Evolutionary conservation across 2,113 vertebrate genomes (phyloP).

Genomic region (Probosciger aterrimus): DNA sequence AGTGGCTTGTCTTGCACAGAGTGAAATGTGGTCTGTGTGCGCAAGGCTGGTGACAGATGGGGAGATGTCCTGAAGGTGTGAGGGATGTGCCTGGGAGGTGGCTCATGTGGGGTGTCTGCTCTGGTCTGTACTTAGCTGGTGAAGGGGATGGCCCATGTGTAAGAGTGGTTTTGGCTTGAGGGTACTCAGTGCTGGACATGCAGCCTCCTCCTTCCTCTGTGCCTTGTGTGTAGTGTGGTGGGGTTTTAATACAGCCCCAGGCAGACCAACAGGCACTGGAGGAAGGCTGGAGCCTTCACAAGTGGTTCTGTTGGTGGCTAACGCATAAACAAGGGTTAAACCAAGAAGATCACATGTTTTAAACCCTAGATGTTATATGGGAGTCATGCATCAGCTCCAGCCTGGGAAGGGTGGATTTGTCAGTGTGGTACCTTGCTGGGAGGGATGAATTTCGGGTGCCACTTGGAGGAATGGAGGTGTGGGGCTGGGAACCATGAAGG

Average conservation of each 20-base stretch:
- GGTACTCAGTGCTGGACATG: neutral
- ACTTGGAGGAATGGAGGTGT: neutral
- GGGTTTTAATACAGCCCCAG: neutral
- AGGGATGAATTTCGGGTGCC: neutral
- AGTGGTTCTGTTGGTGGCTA: neutral
- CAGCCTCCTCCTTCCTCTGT: neutral
- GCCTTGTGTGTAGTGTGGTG: fast-evolving
- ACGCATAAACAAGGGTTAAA: neutral
- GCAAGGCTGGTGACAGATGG: neutral
- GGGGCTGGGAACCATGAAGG: neutral
- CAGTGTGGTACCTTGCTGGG: neutral
- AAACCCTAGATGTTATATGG: neutral
- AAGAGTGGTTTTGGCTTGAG: neutral
- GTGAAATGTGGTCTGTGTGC: fast-evolving
- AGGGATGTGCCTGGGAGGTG: fast-evolving
- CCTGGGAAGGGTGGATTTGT: neutral
- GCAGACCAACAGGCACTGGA: neutral
- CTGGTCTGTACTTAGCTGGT: neutral
- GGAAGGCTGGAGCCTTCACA: neutral
- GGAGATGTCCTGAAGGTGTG: fast-evolving
- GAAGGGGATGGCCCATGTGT: neutral
- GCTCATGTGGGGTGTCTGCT: fast-evolving
- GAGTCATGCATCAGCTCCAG: neutral
- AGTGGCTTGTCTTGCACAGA: fast-evolving
- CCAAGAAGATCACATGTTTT: neutral